Evolutionary conservation across 2,797 vertebrate species (phyloP), one percentile per base, ranked within the genome.

Genomic region (Varecia variegata): DNA sequence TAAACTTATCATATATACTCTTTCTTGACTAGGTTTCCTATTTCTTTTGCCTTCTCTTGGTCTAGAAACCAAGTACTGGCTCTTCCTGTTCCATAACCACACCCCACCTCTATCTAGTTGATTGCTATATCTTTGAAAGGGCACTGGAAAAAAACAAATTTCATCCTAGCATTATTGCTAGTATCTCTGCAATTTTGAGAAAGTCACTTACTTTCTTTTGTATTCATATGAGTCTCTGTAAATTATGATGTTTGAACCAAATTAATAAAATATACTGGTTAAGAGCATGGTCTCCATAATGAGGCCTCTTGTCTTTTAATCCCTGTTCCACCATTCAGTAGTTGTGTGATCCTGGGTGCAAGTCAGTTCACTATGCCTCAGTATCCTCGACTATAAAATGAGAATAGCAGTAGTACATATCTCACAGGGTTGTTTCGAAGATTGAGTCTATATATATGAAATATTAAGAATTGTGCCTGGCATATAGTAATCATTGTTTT

Each of bases 141-240:
- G 13, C 3, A 40, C 13, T 70, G 27, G n/a, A 50, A 86, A 73
- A 94, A 76, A 32, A 17, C 67, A 73, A 58, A 52, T 76, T 87
- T 70, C 25, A 70, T 77, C 13, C 14, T 56, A 35, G 7, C 38
- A 87, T 96, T 65, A 54, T 58, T 83, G 50, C 9, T 60, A 58
- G 52, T 86, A 65, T 89, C n/a, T 56, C 56, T 93, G 73, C 40
- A 79, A 17, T 95, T 94, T 94, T 93, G 47, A 92, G 62, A 94
- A 92, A 50, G 38, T 68, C 23, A 60, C 25, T 93, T 89, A 43
- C 21, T 88, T 95, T 65, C 38, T 70, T 96, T 65, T 87, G 14
- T 82, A 30, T 88, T 93, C 79, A 95, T 35, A 62, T 91, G 80
- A 77, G 25, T 71, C 21, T 76, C 56, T 93, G 11, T 88, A 93